These are phyloP conservation scores for Cinclus mexicanus DNA, from an alignment of 2,113 vertebrate genomes.

Conservation along the genomic window DNA sequence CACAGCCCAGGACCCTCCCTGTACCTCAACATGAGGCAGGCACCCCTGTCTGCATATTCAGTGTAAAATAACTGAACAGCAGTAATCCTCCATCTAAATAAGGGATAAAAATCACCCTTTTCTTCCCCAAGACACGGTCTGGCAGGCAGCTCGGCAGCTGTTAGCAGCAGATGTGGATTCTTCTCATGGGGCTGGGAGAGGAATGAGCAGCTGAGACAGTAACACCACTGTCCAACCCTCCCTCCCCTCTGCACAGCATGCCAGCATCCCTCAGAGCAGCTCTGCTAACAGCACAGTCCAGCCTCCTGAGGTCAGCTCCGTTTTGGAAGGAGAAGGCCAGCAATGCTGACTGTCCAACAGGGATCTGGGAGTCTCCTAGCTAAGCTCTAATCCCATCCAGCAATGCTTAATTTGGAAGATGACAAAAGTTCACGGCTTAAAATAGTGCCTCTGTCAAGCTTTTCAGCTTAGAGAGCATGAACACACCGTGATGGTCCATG, in stretches of 20 bases:
- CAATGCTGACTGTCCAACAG: not conserved
- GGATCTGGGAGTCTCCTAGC: not conserved
- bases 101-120: not conserved
- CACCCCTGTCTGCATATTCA: not conserved
- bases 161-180: not conserved
- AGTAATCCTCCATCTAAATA: not conserved
- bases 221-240: not conserved
- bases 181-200: conserved; percentile 10
- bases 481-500: not conserved
- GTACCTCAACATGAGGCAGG: not conserved
- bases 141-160: not conserved
- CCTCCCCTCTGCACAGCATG: fast-evolving
- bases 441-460: not conserved
- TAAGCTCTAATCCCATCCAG: not conserved
- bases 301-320: not conserved
- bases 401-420: not conserved
- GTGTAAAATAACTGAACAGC: not conserved
- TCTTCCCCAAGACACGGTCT: not conserved
- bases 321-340: not conserved
- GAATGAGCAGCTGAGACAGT: conserved; percentile 46
- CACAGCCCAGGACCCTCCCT: not conserved
- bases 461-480: not conserved
- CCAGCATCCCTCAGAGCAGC: not conserved
- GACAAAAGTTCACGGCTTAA: not conserved
- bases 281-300: not conserved